Evolutionary conservation across 2,888 invertebrate species (phyloP), one percentile per base, ranked within the genome.

Genomic region (Meliscaeva auricollis): DNA sequence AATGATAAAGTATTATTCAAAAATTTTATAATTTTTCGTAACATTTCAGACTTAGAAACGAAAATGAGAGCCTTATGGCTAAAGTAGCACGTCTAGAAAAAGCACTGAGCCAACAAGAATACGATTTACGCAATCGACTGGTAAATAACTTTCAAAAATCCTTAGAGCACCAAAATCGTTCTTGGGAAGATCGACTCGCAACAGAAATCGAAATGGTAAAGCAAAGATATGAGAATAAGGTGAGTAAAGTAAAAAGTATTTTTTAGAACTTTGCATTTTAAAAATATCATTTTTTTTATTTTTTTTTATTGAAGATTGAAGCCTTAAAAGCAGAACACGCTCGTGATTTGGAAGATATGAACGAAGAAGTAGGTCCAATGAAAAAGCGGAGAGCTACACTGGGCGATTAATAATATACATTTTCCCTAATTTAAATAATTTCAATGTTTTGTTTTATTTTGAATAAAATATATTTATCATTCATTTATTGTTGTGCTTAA

Each of bases 81-180:
- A 70, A 87, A 35, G 48, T 79, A 0, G 11, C 60, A 3, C 62
- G 66, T 1, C 82, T 88, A 15, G 68, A 87, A 11, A 82, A 88
- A 32, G 81, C 88, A 44, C 52, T 81, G 4, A 20, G 54, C 0
- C 72, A 88, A 52, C 88, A 87, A 68, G 91, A 92, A 83, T 88
- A 89, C 46, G 87, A 88, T 22, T 54, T 92, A 22, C 90, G 92
- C 8, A 90, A 89, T 44, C 88, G 90, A 41, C 74, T 92, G 0
- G 90, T 90, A 0, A 90, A 90, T 8, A 87, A 87, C 2, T 90
- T 89, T 22, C 87, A 91, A 52, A 87, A 88, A 52, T 89, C 82
- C 2, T 48, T 90, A 9, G 73, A 88, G 30, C 80, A 87, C 2
- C 89, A 87, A 17, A 82, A 88, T 3, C 88, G 88, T 6, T 84